Base-by-base conservation (phyloP, 1,140 invertebrate species). In the Drosophila santomea region DNA sequence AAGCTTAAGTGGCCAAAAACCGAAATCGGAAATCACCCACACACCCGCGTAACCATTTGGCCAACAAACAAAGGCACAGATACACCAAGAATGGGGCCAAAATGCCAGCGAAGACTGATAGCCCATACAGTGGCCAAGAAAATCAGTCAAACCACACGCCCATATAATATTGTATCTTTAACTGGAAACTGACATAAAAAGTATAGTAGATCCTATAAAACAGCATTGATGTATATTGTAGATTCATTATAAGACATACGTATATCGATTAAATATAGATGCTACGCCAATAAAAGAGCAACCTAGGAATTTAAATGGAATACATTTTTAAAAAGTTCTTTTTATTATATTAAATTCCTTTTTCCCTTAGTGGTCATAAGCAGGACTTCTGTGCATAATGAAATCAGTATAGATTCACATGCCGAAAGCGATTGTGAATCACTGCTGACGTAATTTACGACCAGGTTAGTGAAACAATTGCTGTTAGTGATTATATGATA, bases 1-100 rank as follows among this genome's bases (percentile, higher is more conserved):
- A 88, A 43, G 63, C 59, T 72, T 72, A 82, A 88, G 68, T 86
- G 83, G 43, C 71, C 48, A 63, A 59, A 50, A 50, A n/a, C 7
- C 14, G 14, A 66, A 51, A 45, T 41, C 41, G 23, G 41, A 45
- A 17, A 8, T 11, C 28, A 17, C 17, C 41, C 8, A 41, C 68
- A 41, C 56, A 38, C 4, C 32, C 23, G 25, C 38, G 11, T 8
- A 32, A 7, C 39, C 8, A 20, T 45, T 54, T 45, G 35, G 14
- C 20, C 28, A 25, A 10, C 60, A 50, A 35, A 38, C 36, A 35
- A 17, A 43, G 14, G 25, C 45, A 62, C 32, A 44, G 17, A 43
- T 32, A 51, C 14, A 41, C 48, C 14, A 17, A 23, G 11, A 61
- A 51, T 10, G 12, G 32, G 35, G 14, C 35, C 45, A 41, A 58